Evolutionary conservation across 2,888 invertebrate species (phyloP).

Genomic region (Megalurothrips usitatus): DNA sequence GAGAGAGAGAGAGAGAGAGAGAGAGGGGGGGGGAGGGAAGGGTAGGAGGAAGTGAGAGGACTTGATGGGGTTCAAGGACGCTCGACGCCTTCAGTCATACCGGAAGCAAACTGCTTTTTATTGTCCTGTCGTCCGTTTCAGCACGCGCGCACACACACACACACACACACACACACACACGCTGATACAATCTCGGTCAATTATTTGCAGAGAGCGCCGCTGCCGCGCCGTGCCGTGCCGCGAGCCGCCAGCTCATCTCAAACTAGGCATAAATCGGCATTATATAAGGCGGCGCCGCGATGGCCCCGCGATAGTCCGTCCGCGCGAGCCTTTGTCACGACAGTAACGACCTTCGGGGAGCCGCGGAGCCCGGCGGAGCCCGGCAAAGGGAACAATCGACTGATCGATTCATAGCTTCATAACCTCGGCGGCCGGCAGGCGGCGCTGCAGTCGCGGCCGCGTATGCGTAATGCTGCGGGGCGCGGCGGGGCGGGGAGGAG

Average conservation of each 20-base stretch:
- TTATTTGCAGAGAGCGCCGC: not conserved
- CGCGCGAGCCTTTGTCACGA: not conserved
- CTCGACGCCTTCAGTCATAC: no score
- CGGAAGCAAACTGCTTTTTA: no score
- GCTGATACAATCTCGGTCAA: not conserved
- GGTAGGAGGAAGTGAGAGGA: no score
- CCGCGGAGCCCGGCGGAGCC: not conserved
- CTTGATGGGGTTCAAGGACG: no score
- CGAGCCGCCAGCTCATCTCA: slow-evolving; percentile 1
- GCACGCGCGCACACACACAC: not conserved
- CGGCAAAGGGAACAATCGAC: slow-evolving; percentile 7
- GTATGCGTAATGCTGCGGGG: not conserved
- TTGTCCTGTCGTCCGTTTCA: no score
- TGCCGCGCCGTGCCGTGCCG: not conserved
- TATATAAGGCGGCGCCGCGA: slow-evolving; percentile 13
- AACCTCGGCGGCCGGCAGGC: not conserved
- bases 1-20: slow-evolving; percentile 1
- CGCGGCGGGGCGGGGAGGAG: no score
- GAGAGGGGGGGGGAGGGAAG: not conserved
- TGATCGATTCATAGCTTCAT: slow-evolving; percentile 26
- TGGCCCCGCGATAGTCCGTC: not conserved
- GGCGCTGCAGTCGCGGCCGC: not conserved
- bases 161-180: not conserved
- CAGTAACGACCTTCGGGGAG: not conserved
- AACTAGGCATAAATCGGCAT: slow-evolving; percentile 14